phyloP scores from a whole-genome alignment of 1,140 invertebrate species.

The Drosophila santomea region DNA sequence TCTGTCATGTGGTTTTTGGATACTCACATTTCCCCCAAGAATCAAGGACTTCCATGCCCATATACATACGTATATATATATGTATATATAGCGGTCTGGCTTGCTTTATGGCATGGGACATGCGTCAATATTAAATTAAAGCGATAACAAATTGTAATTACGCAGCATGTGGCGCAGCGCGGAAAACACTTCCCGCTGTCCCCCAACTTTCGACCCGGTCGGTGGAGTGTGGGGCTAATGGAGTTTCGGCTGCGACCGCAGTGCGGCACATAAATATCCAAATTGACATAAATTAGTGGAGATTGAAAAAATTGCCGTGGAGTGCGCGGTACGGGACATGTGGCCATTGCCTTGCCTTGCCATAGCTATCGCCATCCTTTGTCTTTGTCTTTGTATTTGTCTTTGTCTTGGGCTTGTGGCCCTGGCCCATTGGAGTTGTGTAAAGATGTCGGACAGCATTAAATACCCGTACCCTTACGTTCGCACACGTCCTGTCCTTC shows the following conservation, averaged over 20 bases:
- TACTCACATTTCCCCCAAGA: not conserved
- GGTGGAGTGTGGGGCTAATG: constrained; percentile 29
- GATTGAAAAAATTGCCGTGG: constrained; percentile 52
- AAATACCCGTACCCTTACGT: constrained; percentile 50
- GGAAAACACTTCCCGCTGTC: constrained; percentile 6
- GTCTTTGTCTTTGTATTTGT: constrained; percentile 40
- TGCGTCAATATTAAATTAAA: constrained; percentile 67
- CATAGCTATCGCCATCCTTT: not conserved
- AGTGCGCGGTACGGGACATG: not conserved
- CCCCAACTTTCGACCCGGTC: not conserved
- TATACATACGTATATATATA: not conserved
- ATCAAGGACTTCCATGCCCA: not conserved
- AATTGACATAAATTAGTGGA: constrained; percentile 67
- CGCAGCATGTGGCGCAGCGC: constrained; percentile 43
- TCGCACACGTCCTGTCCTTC: constrained; percentile 10
- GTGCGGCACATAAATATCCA: constrained; percentile 60
- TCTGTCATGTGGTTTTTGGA: not conserved
- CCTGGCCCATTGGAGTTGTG: constrained; percentile 25
- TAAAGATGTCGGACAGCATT: constrained; percentile 50
- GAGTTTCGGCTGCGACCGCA: constrained; percentile 43
- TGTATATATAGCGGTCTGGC: not conserved
- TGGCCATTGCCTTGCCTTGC: constrained; percentile 33
- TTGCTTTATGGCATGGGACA: constrained; percentile 19
- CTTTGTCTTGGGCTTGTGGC: constrained; percentile 22
- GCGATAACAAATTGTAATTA: constrained; percentile 67